phyloP scores from a whole-genome alignment of 1,140 invertebrate genomes.

The Drosophila virilis region DNA sequence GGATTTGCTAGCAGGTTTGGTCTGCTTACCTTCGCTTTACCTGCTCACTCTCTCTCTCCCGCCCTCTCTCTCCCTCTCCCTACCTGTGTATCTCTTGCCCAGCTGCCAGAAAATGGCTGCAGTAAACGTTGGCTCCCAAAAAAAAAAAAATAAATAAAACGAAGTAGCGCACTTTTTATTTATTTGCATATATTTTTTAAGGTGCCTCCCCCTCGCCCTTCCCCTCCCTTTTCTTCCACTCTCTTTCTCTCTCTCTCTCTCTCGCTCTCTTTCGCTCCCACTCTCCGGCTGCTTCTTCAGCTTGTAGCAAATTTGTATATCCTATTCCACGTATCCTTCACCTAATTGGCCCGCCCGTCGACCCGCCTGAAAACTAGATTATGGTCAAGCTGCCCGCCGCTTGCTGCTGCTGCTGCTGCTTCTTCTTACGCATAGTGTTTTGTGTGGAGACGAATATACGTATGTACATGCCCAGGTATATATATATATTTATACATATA shows the following conservation, averaged over 20 bases:
- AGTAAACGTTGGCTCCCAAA: neutral
- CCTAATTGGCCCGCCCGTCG: slow-evolving; percentile 60
- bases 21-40: too few species aligned
- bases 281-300: neutral
- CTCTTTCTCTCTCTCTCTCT: neutral
- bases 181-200: slow-evolving; percentile 46
- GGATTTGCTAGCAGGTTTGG: too few species aligned
- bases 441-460: neutral
- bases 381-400: slow-evolving; percentile 57
- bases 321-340: slow-evolving; percentile 60
- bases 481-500: neutral
- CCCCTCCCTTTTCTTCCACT: neutral
- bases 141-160: neutral
- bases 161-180: slow-evolving; percentile 28
- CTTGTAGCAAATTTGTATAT: slow-evolving; percentile 32
- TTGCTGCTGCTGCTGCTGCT: neutral
- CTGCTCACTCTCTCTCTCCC: neutral
- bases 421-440: neutral
- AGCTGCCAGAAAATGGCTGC: slow-evolving; percentile 1
- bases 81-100: neutral
- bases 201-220: neutral
- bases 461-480: neutral
- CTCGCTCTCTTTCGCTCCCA: neutral
- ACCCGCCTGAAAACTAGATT: slow-evolving; percentile 61
- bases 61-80: neutral